Percentiles rank a stretch among this genome's conserved stretches.
These are phyloP conservation scores for Ophioninae sp. DNA, from an alignment of 2,888 invertebrate genomes.

Conservation along the genomic window DNA sequence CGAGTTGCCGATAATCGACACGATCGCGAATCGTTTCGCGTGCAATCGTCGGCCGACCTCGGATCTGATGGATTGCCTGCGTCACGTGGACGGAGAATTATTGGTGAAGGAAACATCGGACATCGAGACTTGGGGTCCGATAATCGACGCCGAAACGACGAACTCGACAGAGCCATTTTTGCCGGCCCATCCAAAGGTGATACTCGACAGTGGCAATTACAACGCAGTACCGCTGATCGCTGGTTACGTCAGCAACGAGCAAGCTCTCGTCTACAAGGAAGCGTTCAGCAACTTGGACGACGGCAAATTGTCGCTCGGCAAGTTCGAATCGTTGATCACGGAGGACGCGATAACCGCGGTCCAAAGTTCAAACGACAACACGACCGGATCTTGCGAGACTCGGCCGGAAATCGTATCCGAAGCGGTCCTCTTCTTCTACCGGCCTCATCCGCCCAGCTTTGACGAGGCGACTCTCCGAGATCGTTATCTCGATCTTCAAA, in stretches of 20 bases:
- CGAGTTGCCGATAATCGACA: conserved; percentile 85
- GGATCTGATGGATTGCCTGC: conserved; percentile 86
- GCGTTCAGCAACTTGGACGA: conserved; percentile 84
- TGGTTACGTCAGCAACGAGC: conserved; percentile 93
- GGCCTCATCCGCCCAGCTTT: conserved; percentile 85
- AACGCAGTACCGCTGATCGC: conserved; percentile 87
- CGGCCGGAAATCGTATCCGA: conserved; percentile 82
- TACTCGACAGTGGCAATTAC: conserved; percentile 85
- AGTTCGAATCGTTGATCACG: conserved; percentile 85
- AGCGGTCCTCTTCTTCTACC: conserved; percentile 89
- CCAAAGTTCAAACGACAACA: conserved; percentile 72
- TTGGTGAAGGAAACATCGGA: conserved; percentile 83
- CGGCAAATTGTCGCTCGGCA: conserved; percentile 84
- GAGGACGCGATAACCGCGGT: conserved; percentile 80
- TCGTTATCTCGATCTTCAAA: conserved; percentile 87
- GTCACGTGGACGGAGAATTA: conserved; percentile 84
- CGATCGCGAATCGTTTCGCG: conserved; percentile 85
- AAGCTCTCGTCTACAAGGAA: conserved; percentile 84
- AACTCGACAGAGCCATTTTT: conserved; percentile 85
- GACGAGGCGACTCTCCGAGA: conserved; percentile 85
- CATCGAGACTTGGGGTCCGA: conserved; percentile 88
- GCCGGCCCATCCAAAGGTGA: conserved; percentile 85
- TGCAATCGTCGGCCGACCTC: conserved; percentile 87
- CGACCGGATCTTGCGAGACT: conserved; percentile 75
- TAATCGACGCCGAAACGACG: conserved; percentile 88